phyloP scores from a whole-genome alignment of 1,140 invertebrate species.

The Pseudomyrmex flavicornis region DNA sequence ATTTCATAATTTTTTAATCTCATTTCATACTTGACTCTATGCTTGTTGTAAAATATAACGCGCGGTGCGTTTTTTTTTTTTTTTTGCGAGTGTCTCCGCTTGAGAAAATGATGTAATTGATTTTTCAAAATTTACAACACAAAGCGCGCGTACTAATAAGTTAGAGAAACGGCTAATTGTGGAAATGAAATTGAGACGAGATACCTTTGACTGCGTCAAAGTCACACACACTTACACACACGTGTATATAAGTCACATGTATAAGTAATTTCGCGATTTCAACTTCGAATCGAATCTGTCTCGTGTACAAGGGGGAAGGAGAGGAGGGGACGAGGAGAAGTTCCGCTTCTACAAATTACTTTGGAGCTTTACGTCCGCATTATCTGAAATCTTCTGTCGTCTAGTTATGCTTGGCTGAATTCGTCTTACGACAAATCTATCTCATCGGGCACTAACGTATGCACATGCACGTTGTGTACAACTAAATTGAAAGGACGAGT shows the following conservation, averaged over 20 bases:
- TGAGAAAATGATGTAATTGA: neutral
- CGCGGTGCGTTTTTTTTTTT: neutral
- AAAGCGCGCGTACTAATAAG: neutral
- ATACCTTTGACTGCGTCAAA: conserved; percentile 7
- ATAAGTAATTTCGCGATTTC: neutral
- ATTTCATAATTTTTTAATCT: no score
- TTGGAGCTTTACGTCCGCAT: conserved; percentile 3
- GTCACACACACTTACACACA: neutral
- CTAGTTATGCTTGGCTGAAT: neutral
- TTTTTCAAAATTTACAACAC: neutral
- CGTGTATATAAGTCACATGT: conserved; percentile 5
- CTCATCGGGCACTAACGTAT: neutral
- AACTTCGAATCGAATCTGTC: conserved; percentile 15
- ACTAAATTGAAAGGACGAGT: conserved; percentile 6
- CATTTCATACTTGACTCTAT: no score
- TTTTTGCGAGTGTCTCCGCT: neutral
- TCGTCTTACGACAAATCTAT: neutral
- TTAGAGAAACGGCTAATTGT: conserved; percentile 13
- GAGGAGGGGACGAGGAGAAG: neutral
- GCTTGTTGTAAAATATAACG: neutral
- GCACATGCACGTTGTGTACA: no score
- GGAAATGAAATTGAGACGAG: conserved; percentile 1
- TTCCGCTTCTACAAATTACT: conserved; percentile 28
- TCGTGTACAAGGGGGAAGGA: neutral
- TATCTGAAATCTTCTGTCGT: conserved; percentile 28